Conservation (phyloP, 1,140 invertebrate genomes). For the Penaeus chinensis region DNA sequence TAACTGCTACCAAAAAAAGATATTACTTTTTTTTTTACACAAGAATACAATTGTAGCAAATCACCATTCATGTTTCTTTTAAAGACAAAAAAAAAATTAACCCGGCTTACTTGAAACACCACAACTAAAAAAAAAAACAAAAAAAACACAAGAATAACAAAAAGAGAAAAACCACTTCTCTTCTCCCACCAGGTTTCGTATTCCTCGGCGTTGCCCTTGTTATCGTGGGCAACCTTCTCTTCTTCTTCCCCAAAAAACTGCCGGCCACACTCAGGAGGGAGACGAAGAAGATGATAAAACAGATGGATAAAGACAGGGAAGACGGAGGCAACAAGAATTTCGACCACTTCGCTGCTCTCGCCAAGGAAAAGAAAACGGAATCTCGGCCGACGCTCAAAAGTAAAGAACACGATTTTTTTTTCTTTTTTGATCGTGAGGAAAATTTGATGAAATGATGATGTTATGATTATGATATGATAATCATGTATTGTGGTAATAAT, state of each 20-base stretch:
- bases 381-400: conserved; percentile 19
- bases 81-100: too few species aligned
- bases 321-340: conserved; percentile 3
- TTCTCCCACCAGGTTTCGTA: conserved; percentile 17
- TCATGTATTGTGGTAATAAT: too few species aligned
- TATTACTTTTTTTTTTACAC: too few species aligned
- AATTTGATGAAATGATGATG: too few species aligned
- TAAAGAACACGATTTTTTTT: not conserved
- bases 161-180: not conserved
- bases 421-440: too few species aligned
- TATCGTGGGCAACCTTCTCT: conserved; percentile 13
- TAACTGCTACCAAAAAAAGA: too few species aligned
- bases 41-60: too few species aligned
- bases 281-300: conserved; percentile 20
- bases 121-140: not conserved
- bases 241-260: conserved; percentile 43
- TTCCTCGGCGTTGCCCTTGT: conserved; percentile 26
- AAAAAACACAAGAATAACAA: not conserved
- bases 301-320: conserved; percentile 32
- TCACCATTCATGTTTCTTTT: too few species aligned
- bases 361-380: conserved; percentile 20
- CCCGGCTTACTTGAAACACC: not conserved
- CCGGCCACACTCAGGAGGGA: conserved; percentile 46
- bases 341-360: conserved; percentile 12
- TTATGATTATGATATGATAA: too few species aligned